Base-by-base conservation (phyloP, 2,888 invertebrate species). In the Athrips mouffetella region DNA sequence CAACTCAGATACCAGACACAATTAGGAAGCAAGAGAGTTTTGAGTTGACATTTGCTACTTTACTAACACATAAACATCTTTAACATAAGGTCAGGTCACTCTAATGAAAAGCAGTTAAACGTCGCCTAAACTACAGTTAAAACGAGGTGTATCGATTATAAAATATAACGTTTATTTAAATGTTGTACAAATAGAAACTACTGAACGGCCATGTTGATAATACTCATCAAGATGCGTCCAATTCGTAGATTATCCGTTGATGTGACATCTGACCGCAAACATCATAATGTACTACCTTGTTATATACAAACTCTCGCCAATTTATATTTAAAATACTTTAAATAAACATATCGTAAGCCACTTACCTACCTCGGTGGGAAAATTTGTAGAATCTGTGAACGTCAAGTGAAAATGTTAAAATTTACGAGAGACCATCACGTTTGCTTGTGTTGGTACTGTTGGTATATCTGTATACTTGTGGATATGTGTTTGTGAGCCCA, bases 241-340 rank as follows among this genome's bases (percentile, higher is more conserved):
- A 8, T 23, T 40, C 7, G 23, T 13, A 21, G 21, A 25, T 40
- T 15, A 40, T 15, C 25, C 11, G 25, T 3, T 21, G 23, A 6
- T 25, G 25, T 40, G 40, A 47, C 47, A 47, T 23, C 31, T 47
- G 40, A 47, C 47, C 37, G 11, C 20, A 16, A 7, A 37, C 20
- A 25, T 7, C 37, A 15, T 10, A 15, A 27, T 37, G 23, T 21
- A 29, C 5, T 23, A 10, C 39, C 29, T 40, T 10, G 40, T 25
- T 40, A 39, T 23, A 25, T 25, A 40, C 11, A 13, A 40, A 29
- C 47, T 44, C 47, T 50, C 50, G 27, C 37, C 47, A 10, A 47
- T 50, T 50, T 50, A 31, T 47, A 47, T 50, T 47, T 50, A 47
- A 44, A 50, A 49, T 11, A 11, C 15, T 31, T 11, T 2, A 20